A percentile compares a stretch with the other conserved stretches of the same genome.
Conservation (phyloP, 2,797 vertebrate genomes). For the Carduelis carduelis region DNA sequence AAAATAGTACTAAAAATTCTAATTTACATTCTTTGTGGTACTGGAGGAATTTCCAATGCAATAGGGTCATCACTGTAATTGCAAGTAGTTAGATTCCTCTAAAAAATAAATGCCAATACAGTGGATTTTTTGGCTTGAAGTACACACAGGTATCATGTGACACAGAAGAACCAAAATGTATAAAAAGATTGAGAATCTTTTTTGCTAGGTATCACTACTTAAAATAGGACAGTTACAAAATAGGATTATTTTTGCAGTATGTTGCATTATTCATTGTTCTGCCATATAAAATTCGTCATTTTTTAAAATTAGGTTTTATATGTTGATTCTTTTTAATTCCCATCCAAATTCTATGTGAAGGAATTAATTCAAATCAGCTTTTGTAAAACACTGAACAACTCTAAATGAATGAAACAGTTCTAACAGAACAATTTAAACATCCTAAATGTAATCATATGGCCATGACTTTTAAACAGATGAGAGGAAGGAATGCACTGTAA, state of each 20-base stretch:
- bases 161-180: background rate
- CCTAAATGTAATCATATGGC: background rate
- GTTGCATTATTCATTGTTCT: background rate
- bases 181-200: background rate
- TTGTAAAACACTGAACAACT: background rate
- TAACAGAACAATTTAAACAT: background rate
- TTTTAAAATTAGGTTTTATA: background rate
- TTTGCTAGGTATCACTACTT: background rate
- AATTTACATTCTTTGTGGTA: background rate
- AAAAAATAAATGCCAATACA: background rate
- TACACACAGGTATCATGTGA: background rate
- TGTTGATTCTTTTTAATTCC: background rate
- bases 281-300: background rate
- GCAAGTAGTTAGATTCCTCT: background rate
- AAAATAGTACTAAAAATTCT: background rate
- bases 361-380: background rate
- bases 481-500: background rate
- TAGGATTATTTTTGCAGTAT: background rate
- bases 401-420: background rate
- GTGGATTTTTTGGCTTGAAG: background rate
- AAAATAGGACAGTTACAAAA: background rate
- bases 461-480: background rate
- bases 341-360: background rate
- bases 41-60: background rate
- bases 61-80: background rate